phyloP scores from a whole-genome alignment of 2,888 invertebrate species.

The Synergus umbraculus region DNA sequence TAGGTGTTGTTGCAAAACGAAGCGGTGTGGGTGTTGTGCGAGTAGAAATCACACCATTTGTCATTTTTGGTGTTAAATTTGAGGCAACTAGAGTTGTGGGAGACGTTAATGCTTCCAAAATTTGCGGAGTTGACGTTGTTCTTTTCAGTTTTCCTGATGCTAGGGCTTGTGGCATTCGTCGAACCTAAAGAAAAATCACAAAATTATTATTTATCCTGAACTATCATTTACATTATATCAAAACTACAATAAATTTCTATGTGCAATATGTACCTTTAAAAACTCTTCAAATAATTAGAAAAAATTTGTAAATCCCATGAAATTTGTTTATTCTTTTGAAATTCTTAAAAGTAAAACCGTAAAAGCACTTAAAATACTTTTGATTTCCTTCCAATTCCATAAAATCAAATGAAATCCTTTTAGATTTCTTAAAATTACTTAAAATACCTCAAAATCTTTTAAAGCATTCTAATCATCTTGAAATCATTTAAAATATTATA shows the following conservation, averaged over 20 bases:
- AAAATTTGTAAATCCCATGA: too few species aligned
- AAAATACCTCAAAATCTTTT: too few species aligned
- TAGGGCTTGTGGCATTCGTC: conserved; percentile 71
- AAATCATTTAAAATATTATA: too few species aligned
- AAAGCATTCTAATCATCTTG: too few species aligned
- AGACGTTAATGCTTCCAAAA: conserved; percentile 60
- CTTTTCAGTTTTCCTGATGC: conserved; percentile 70
- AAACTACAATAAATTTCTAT: background rate
- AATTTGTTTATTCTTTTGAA: too few species aligned
- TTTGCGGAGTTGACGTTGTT: conserved; percentile 73
- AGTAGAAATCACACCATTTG: conserved; percentile 70
- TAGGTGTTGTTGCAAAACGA: conserved; percentile 83
- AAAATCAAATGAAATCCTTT: too few species aligned
- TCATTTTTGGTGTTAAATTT: conserved; percentile 68
- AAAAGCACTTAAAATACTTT: too few species aligned
- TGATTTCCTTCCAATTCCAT: too few species aligned
- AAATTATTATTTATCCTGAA: background rate
- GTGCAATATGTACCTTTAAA: too few species aligned
- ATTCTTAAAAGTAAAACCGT: too few species aligned
- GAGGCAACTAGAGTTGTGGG: conserved; percentile 53
- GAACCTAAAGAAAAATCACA: conserved; percentile 60
- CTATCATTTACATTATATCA: background rate
- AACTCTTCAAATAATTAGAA: too few species aligned
- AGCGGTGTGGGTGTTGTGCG: conserved; percentile 66
- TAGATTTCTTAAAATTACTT: too few species aligned